Percentiles rank a stretch among this genome's conserved stretches.
These are phyloP conservation scores for Drosophila atripex DNA, from an alignment of 2,888 invertebrate genomes.

Conservation along the genomic window DNA sequence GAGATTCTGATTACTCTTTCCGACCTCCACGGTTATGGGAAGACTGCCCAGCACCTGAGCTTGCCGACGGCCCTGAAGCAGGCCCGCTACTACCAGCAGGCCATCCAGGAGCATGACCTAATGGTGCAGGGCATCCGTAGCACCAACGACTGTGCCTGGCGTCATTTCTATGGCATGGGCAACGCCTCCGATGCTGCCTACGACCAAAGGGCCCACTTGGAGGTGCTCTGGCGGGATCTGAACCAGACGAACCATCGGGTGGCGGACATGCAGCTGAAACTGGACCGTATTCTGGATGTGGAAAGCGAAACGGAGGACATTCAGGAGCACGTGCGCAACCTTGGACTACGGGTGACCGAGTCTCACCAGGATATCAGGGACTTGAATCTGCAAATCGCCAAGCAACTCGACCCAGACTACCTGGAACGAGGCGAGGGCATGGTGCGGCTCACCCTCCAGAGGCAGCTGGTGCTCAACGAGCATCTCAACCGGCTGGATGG, in stretches of 20 bases:
- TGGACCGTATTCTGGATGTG: conserved; percentile 79
- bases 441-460: conserved; percentile 81
- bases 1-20: conserved; percentile 81
- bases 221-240: conserved; percentile 82
- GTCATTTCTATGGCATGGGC: conserved; percentile 75
- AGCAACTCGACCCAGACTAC: conserved; percentile 70
- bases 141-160: conserved; percentile 78
- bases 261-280: conserved; percentile 79
- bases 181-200: conserved; percentile 81
- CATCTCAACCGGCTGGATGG: conserved; percentile 85
- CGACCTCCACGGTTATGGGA: conserved; percentile 84
- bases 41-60: conserved; percentile 85
- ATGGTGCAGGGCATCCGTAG: conserved; percentile 79
- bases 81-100: conserved; percentile 84
- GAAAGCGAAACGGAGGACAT: conserved; percentile 80
- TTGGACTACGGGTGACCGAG: conserved; percentile 74
- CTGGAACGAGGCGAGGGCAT: conserved; percentile 74
- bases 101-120: conserved; percentile 83
- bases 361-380: conserved; percentile 74
- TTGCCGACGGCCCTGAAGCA: conserved; percentile 85
- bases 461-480: conserved; percentile 84
- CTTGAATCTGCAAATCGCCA: conserved; percentile 53
- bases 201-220: conserved; percentile 82
- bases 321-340: conserved; percentile 80
- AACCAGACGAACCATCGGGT: conserved; percentile 81